These are phyloP conservation scores for Chelonus insularis DNA, from an alignment of 1,140 invertebrate species.

Conservation along the genomic window DNA sequence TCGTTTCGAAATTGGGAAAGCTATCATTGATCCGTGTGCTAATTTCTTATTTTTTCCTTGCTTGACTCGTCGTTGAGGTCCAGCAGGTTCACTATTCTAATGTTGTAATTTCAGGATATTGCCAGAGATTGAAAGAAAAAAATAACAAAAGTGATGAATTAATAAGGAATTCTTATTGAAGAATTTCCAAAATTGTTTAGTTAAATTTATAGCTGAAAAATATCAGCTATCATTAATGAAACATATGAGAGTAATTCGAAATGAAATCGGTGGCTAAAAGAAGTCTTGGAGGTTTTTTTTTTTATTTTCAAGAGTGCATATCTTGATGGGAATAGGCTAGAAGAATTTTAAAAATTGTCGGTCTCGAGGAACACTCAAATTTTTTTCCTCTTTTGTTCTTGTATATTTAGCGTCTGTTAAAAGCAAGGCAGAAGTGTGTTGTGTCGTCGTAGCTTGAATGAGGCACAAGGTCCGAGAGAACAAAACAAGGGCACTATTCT, in stretches of 20 bases:
- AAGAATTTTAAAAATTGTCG: conserved; percentile 19
- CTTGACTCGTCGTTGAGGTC: conserved; percentile 28
- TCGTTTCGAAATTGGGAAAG: conserved; percentile 8
- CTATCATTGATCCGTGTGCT: neutral
- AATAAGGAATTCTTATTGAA: no score
- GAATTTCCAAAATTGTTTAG: no score
- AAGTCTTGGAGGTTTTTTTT: conserved; percentile 2
- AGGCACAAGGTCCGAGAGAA: conserved; percentile 22
- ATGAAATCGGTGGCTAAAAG: no score
- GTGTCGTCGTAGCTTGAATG: conserved; percentile 2
- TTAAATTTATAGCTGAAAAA: no score
- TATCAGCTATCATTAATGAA: no score
- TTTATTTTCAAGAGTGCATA: neutral
- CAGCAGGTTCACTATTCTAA: neutral
- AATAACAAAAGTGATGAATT: neutral
- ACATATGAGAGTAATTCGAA: no score
- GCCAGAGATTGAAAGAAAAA: neutral
- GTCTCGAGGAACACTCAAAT: neutral
- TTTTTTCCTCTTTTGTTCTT: conserved; percentile 20
- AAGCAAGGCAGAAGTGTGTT: neutral
- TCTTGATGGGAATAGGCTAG: neutral
- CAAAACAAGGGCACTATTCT: conserved; percentile 12
- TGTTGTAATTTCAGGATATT: conserved; percentile 9
- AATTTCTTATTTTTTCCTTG: neutral
- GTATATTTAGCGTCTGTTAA: neutral